A percentile compares a stretch with the other conserved stretches of the same genome.
Conservation (phyloP, 2,797 vertebrate genomes). For the Zalophus californianus region DNA sequence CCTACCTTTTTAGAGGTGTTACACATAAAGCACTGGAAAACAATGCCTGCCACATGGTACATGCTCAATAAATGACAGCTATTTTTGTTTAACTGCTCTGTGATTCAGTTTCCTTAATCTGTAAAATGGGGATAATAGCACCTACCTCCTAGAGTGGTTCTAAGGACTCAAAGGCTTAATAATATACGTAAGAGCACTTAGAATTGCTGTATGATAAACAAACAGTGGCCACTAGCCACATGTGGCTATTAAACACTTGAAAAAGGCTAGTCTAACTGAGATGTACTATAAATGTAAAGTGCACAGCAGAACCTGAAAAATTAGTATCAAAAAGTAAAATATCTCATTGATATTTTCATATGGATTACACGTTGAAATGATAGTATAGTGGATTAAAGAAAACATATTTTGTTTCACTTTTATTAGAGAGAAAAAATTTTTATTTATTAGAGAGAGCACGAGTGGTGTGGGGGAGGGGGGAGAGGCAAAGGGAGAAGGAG, state of each 20-base stretch:
- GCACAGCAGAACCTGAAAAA: background rate
- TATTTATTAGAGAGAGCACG: background rate
- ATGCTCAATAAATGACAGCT: background rate
- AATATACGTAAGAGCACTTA: background rate
- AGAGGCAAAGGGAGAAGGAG: background rate
- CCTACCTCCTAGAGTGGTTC: background rate
- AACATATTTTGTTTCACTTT: background rate
- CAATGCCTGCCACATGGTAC: background rate
- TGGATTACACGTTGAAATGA: background rate
- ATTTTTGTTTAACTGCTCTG: background rate
- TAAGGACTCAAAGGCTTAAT: background rate
- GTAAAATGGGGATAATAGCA: background rate
- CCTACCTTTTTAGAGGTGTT: background rate
- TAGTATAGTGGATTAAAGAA: background rate
- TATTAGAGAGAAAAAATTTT: background rate
- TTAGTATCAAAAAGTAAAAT: background rate
- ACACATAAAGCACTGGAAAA: background rate
- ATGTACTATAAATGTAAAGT: background rate
- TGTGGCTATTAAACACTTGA: background rate
- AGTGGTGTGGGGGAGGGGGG: background rate
- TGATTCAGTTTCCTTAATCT: background rate
- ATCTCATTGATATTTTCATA: background rate
- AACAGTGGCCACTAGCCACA: background rate
- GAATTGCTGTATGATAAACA: background rate
- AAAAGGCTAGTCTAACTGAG: background rate